Conservation (phyloP, 2,797 vertebrate species). For the Xenops minutus region DNA sequence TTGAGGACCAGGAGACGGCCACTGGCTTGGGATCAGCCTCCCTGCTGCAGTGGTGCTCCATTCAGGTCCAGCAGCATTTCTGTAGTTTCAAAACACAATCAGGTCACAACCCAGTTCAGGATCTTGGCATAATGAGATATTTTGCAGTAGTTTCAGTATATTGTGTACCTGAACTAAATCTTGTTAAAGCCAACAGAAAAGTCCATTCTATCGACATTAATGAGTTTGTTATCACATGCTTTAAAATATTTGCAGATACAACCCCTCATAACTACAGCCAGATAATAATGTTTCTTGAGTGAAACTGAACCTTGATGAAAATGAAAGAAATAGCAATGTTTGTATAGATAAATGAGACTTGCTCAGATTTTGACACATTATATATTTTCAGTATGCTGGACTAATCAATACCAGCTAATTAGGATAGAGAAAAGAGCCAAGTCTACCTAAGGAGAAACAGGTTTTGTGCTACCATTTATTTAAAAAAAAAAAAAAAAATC, state of each 20-base stretch:
- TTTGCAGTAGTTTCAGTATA: background rate
- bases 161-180: background rate
- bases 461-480: background rate
- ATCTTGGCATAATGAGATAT: background rate
- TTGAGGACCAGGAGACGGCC: background rate
- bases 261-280: background rate
- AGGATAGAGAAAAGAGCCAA: background rate
- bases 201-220: background rate
- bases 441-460: background rate
- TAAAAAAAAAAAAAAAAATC: background rate
- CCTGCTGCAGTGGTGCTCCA: background rate
- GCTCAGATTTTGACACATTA: background rate
- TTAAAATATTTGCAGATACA: background rate
- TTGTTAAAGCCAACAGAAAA: background rate
- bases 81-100: background rate
- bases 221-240: background rate
- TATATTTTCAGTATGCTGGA: background rate
- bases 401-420: conserved; percentile 13
- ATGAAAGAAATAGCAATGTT: background rate
- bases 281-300: background rate
- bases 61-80: background rate
- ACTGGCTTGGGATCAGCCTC: background rate
- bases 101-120: background rate
- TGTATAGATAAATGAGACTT: background rate
- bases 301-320: background rate